These are phyloP conservation scores for Pandemis heparana DNA, from an alignment of 2,888 invertebrate genomes.

Conservation along the genomic window DNA sequence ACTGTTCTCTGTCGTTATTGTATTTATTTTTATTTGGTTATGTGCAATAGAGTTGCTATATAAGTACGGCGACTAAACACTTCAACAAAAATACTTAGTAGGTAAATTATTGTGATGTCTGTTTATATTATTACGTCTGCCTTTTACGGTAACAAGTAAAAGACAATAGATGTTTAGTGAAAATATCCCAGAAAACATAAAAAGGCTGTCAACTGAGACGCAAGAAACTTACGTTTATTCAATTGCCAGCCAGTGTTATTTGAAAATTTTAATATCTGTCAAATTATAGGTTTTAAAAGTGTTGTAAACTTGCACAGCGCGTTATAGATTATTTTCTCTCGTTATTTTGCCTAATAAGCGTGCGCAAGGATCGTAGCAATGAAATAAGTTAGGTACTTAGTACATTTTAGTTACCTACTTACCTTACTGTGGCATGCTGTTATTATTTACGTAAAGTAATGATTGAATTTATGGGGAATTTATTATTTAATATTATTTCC, in stretches of 20 bases:
- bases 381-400: background rate
- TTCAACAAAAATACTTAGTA: background rate
- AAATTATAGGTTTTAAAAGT: background rate
- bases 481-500: no score
- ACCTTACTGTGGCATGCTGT: background rate
- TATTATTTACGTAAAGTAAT: background rate
- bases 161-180: constrained; percentile 15
- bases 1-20: no score
- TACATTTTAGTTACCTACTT: background rate
- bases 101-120: background rate
- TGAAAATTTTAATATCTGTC: constrained; percentile 4
- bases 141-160: background rate
- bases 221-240: background rate
- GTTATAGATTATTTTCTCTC: background rate
- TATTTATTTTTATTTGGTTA: no score
- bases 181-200: background rate
- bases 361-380: background rate
- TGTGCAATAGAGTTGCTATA: no score
- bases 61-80: background rate
- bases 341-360: background rate
- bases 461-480: background rate
- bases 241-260: background rate
- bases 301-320: background rate
- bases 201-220: constrained; percentile 12
- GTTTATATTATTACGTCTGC: background rate